These are phyloP conservation scores for Pogonomyrmex californicus DNA, from an alignment of 1,140 invertebrate species.

Conservation along the genomic window DNA sequence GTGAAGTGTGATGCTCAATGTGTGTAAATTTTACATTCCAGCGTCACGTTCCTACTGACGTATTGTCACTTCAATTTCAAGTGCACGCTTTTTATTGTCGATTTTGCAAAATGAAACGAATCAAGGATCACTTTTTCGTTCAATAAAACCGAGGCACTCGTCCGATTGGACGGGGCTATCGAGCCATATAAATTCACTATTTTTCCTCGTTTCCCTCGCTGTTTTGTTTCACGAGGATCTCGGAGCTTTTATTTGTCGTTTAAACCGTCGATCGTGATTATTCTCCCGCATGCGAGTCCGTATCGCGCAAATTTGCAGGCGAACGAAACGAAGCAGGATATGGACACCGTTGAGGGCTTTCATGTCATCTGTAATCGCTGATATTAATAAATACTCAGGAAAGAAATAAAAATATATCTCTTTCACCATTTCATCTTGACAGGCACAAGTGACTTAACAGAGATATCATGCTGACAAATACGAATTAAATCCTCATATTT, in stretches of 20 bases:
- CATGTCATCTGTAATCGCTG: neutral
- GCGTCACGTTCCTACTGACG: neutral
- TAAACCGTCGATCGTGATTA: constrained; percentile 48
- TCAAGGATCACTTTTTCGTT: constrained; percentile 65
- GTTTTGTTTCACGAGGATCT: constrained; percentile 27
- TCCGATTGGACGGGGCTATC: constrained; percentile 23
- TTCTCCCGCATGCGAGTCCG: constrained; percentile 14
- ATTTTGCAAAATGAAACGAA: constrained; percentile 43
- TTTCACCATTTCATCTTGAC: neutral
- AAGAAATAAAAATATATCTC: neutral
- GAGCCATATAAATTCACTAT: constrained; percentile 34
- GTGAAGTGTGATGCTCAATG: neutral
- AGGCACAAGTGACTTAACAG: neutral
- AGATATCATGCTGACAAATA: neutral
- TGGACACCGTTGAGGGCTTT: neutral
- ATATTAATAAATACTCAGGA: neutral
- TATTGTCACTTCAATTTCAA: constrained; percentile 22
- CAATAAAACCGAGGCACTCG: constrained; percentile 31
- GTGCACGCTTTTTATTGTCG: constrained; percentile 55
- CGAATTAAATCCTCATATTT: neutral
- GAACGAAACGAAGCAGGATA: constrained; percentile 20
- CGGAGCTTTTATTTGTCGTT: constrained; percentile 50
- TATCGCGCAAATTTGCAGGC: constrained; percentile 29
- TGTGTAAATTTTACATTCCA: neutral
- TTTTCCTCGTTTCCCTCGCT: constrained; percentile 11